Evolutionary conservation across 1,140 invertebrate genomes (phyloP).

Genomic region (Drosophila carrolli): DNA sequence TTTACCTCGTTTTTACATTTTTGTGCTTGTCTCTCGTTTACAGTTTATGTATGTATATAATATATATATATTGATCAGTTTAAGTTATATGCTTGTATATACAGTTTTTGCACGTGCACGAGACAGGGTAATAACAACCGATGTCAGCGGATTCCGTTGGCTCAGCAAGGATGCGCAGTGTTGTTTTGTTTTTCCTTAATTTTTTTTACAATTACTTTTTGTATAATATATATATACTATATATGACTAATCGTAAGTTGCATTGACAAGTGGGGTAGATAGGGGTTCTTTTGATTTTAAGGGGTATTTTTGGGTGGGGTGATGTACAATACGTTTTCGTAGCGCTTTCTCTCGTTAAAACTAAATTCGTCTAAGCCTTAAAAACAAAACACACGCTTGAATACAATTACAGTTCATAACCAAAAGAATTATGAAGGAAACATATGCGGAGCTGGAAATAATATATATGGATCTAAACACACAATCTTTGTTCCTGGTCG

Average conservation of each 20-base stretch:
- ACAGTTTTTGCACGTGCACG: conserved; percentile 63
- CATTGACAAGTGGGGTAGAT: conserved; percentile 51
- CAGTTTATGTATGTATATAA: conserved; percentile 22
- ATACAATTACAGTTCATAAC: conserved; percentile 26
- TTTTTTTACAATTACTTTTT: conserved; percentile 51
- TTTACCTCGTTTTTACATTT: conserved; percentile 28
- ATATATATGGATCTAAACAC: conserved; percentile 24
- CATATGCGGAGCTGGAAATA: conserved; percentile 16
- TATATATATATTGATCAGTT: conserved; percentile 28
- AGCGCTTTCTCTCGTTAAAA: conserved; percentile 30
- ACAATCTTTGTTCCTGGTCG: conserved; percentile 42
- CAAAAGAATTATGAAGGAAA: conserved; percentile 24
- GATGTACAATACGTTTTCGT: conserved; percentile 62
- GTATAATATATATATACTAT: conserved; percentile 35
- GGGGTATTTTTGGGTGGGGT: conserved; percentile 33
- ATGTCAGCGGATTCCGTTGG: conserved; percentile 46
- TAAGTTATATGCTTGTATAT: conserved; percentile 50
- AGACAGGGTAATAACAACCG: conserved; percentile 66
- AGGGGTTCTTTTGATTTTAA: conserved; percentile 12
- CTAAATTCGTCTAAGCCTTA: conserved; percentile 47
- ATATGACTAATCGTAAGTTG: conserved; percentile 58
- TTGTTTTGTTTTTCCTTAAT: conserved; percentile 19
- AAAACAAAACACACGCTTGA: conserved; percentile 39
- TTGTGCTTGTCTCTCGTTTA: conserved; percentile 29
- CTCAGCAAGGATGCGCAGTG: conserved; percentile 52